These are phyloP conservation scores for Procambarus clarkii DNA, from an alignment of 1,140 invertebrate species.

Conservation along the genomic window DNA sequence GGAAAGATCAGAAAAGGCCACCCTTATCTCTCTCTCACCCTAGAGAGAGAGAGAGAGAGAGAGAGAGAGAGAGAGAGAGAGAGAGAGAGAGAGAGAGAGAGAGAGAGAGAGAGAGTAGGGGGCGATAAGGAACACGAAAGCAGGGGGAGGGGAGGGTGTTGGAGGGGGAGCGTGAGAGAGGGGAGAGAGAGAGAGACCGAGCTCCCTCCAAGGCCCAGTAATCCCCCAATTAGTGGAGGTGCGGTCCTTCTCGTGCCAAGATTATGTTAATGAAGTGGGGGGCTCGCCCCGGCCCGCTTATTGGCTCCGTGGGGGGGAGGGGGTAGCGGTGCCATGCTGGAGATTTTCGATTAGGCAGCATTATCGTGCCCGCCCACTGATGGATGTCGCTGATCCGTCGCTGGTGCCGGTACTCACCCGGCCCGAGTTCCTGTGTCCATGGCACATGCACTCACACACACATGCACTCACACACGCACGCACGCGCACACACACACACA, in stretches of 20 bases:
- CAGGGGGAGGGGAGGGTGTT: not conserved
- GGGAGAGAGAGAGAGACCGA: not conserved
- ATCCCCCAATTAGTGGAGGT: constrained; percentile 57
- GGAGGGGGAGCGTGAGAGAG: not conserved
- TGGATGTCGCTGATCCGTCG: not conserved
- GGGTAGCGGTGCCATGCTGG: not conserved
- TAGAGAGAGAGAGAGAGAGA: too few species aligned
- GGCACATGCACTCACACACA: not conserved
- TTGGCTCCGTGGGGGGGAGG: constrained; percentile 25
- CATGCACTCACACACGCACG: not conserved
- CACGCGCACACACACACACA: not conserved
- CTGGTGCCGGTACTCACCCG: too few species aligned
- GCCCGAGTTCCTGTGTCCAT: too few species aligned
- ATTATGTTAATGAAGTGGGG: constrained; percentile 56
- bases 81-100: too few species aligned
- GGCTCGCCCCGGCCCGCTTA: constrained; percentile 35
- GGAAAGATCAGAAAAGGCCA: too few species aligned
- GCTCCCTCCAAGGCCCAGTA: constrained; percentile 15
- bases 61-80: too few species aligned
- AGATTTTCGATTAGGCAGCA: constrained; percentile 52
- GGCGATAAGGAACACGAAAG: not conserved
- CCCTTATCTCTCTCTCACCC: too few species aligned
- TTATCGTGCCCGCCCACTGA: constrained; percentile 21
- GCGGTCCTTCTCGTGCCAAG: constrained; percentile 43
- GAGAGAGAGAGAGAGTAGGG: not conserved